phyloP scores from a whole-genome alignment of 1,140 invertebrate genomes.

The Drosophila albomicans region DNA sequence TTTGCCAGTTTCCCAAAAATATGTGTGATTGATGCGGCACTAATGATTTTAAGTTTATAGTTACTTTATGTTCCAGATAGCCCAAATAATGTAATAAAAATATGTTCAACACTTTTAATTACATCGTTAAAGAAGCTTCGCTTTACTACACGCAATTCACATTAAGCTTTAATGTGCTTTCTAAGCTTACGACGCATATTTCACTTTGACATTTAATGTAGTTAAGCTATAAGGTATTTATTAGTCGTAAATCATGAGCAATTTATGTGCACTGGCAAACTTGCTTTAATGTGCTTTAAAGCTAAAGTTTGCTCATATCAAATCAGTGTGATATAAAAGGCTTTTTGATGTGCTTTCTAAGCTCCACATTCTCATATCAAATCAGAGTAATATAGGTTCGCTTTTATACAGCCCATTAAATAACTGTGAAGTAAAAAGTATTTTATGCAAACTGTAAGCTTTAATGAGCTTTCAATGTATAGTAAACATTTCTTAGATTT shows the following conservation, averaged over 20 bases:
- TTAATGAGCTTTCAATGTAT: not conserved
- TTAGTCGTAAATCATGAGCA: too few relatives aligned
- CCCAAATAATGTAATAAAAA: too few relatives aligned
- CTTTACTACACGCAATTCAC: not conserved
- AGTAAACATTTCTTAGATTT: not conserved
- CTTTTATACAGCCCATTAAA: not conserved
- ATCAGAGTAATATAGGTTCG: not conserved
- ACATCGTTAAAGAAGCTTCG: not conserved
- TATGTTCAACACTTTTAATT: not conserved
- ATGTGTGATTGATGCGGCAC: too few relatives aligned
- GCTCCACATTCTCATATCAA: not conserved
- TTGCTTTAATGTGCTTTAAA: not conserved
- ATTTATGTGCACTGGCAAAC: not conserved
- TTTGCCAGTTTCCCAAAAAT: too few relatives aligned
- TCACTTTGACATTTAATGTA: too few relatives aligned
- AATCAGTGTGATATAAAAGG: too few relatives aligned
- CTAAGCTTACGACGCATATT: not conserved
- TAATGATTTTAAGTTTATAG: too few relatives aligned
- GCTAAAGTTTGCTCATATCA: too few relatives aligned
- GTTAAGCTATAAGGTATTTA: too few relatives aligned
- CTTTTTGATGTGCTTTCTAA: not conserved
- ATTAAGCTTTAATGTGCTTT: conserved; percentile 16
- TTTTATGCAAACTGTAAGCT: not conserved
- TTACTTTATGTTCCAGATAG: too few relatives aligned
- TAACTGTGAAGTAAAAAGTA: not conserved